A percentile compares a stretch with the other conserved stretches of the same genome.
These are phyloP conservation scores for Gnatocerus cornutus DNA, from an alignment of 2,888 invertebrate species.

Conservation along the genomic window DNA sequence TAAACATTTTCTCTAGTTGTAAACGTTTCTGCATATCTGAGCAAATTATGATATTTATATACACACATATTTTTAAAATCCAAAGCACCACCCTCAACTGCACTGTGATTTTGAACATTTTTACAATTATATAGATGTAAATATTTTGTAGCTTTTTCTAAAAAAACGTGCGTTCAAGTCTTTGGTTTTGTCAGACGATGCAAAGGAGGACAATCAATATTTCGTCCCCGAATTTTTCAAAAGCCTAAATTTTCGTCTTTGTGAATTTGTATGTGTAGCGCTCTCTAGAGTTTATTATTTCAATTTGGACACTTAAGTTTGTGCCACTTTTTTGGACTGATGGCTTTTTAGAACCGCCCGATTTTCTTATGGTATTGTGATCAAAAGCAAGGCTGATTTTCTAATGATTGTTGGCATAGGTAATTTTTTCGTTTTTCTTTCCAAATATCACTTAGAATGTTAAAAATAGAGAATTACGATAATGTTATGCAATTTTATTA, in stretches of 20 bases:
- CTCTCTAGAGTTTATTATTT: too few relatives aligned
- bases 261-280: too few relatives aligned
- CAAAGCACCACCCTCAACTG: constrained; percentile 45
- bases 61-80: constrained; percentile 35
- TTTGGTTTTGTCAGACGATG: constrained; percentile 1
- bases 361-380: constrained; percentile 50
- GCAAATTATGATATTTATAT: constrained; percentile 41
- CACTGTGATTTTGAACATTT: constrained; percentile 47
- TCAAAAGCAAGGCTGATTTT: constrained; percentile 59
- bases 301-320: too few relatives aligned
- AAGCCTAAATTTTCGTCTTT: too few relatives aligned
- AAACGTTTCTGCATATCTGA: constrained; percentile 37
- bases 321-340: too few relatives aligned
- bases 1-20: constrained; percentile 22
- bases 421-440: too few relatives aligned
- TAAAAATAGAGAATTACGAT: too few relatives aligned
- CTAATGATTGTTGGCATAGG: constrained; percentile 34
- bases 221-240: constrained; percentile 8
- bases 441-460: too few relatives aligned
- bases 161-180: constrained; percentile 16
- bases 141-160: constrained; percentile 45
- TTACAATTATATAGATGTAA: constrained; percentile 41
- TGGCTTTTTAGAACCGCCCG: neutral
- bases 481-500: too few relatives aligned
- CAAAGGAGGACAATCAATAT: constrained; percentile 35